Evolutionary conservation across 2,113 vertebrate genomes (phyloP).

Genomic region (Varanus komodoensis): DNA sequence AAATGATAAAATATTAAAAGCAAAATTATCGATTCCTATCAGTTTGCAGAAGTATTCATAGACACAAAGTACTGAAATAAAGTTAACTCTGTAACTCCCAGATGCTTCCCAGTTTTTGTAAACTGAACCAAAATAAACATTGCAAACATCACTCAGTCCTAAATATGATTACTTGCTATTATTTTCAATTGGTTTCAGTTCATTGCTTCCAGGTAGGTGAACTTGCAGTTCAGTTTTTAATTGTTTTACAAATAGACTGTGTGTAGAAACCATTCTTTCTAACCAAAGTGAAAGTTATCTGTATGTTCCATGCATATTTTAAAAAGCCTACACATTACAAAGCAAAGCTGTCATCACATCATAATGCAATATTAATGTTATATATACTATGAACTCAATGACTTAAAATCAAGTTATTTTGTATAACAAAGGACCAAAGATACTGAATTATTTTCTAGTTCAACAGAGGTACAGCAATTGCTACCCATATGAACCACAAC

Average conservation of each 20-base stretch:
- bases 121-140: background rate
- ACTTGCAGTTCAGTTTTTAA: background rate
- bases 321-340: slow-evolving; percentile 12
- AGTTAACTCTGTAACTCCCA: background rate
- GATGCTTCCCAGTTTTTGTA: background rate
- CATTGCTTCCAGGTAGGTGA: background rate
- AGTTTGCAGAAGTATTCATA: background rate
- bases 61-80: background rate
- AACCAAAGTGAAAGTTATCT: slow-evolving; percentile 20
- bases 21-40: background rate
- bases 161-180: background rate
- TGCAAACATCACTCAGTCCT: background rate
- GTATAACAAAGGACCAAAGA: slow-evolving; percentile 22
- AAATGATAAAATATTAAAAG: slow-evolving; percentile 10
- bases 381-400: background rate
- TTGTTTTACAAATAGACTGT: background rate
- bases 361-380: background rate
- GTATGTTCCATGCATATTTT: slow-evolving; percentile 28
- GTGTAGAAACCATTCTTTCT: background rate
- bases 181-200: background rate
- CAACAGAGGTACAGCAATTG: slow-evolving; percentile 1
- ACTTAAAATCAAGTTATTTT: slow-evolving; percentile 1
- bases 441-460: background rate
- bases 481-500: slow-evolving; percentile 14
- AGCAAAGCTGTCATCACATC: background rate